Evolutionary conservation across 1,140 invertebrate species (phyloP), one percentile per base, ranked within the genome.

Genomic region (Meloidogyne chitwoodi): DNA sequence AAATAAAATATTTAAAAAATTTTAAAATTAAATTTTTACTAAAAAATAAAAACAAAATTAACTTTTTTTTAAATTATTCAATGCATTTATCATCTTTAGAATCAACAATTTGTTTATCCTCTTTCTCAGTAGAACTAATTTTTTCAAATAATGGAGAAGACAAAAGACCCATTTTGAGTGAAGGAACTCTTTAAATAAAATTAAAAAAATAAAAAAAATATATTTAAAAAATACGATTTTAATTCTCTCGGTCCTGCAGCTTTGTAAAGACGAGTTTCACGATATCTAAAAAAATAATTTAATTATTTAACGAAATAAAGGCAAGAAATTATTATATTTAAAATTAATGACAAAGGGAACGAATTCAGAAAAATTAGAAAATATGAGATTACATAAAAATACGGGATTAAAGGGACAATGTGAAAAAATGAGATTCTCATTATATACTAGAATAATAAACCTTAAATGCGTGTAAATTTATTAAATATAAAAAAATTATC

Each of bases 251-350:
- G 34, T 1, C 61, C 71, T 5, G 41, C 64, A 34, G 71, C n/a
- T 34, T 24, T 73, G 48, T 85, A 80, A 22, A 85, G 76, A 22
- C 83, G 72, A 12, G 82, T 84, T 78, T 85, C 83, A 14, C 83
- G 83, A 24, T 81, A 75, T 62, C 79, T 80, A 56, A 77, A 77
- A 48, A 70, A 4, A 31, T 14, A n/a, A 10, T 69, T n/a, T 31
- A n/a, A n/a, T n/a, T n/a, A n/a, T n/a, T n/a, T n/a, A n/a, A n/a
- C n/a, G n/a, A n/a, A n/a, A n/a, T n/a, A n/a, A n/a, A n/a, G n/a
- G n/a, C n/a, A n/a, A n/a, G n/a, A n/a, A n/a, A n/a, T n/a, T n/a
- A n/a, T n/a, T n/a, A n/a, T n/a, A n/a, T n/a, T n/a, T n/a, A n/a
- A n/a, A n/a, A n/a, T n/a, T n/a, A n/a, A n/a, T n/a, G n/a, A n/a